Evolutionary conservation across 1,140 invertebrate genomes (phyloP).

Genomic region (Heliconius nattereri): DNA sequence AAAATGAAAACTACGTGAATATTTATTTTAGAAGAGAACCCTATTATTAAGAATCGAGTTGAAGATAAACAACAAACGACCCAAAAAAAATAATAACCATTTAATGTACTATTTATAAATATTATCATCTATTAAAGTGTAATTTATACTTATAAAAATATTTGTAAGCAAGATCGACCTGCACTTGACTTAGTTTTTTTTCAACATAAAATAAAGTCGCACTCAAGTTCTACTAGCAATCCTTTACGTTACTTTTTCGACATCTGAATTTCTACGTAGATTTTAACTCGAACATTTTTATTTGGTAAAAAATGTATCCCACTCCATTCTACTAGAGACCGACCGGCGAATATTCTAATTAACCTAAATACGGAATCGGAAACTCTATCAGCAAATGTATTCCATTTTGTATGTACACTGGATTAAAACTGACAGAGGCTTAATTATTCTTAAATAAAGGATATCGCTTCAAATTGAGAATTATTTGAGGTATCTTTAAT

Average conservation of each 20-base stretch:
- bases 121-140: neutral
- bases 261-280: conserved; percentile 21
- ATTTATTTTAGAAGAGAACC: no score
- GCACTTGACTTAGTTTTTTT: neutral
- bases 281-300: conserved; percentile 26
- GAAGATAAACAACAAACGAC: no score
- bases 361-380: conserved; percentile 41
- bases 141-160: neutral
- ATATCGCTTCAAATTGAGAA: conserved; percentile 3
- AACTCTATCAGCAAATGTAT: conserved; percentile 29
- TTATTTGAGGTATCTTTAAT: neutral
- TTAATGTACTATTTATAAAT: neutral
- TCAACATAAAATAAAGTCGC: neutral
- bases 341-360: conserved; percentile 41
- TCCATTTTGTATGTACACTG: conserved; percentile 35
- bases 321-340: conserved; percentile 26
- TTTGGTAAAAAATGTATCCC: conserved; percentile 22
- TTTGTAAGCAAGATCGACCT: neutral
- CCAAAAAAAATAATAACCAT: no score
- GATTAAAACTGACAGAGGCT: conserved; percentile 15
- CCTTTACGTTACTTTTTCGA: conserved; percentile 26
- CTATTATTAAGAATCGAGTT: no score
- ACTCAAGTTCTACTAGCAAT: neutral
- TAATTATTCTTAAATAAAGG: conserved; percentile 41
- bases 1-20: no score